A percentile compares a stretch with the other conserved stretches of the same genome.
phyloP scores from a whole-genome alignment of 1,140 invertebrate species.

The Drosophila subobscura region DNA sequence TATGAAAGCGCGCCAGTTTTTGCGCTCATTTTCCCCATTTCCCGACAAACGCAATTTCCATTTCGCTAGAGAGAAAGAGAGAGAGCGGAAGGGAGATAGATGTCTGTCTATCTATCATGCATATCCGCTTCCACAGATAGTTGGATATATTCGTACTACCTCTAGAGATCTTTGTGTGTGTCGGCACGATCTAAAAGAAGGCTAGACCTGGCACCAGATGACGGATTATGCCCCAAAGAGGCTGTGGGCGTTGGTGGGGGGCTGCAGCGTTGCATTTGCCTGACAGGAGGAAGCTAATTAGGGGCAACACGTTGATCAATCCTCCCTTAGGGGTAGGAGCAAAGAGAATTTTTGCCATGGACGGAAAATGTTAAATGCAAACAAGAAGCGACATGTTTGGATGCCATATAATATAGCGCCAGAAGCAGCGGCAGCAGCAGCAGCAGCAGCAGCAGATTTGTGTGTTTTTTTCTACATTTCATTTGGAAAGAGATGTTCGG shows the following conservation, averaged over 20 bases:
- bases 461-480: conserved; percentile 35
- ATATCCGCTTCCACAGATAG: conserved; percentile 67
- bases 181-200: conserved; percentile 68
- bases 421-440: background rate
- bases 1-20: conserved; percentile 61
- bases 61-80: conserved; percentile 3
- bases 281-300: conserved; percentile 76
- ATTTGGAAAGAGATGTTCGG: conserved; percentile 11
- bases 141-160: conserved; percentile 4
- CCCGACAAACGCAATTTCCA: conserved; percentile 61
- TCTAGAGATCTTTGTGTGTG: conserved; percentile 35
- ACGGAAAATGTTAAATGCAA: conserved; percentile 77
- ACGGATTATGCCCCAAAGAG: conserved; percentile 48
- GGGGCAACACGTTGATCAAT: conserved; percentile 66
- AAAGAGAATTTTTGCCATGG: conserved; percentile 50
- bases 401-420: conserved; percentile 21
- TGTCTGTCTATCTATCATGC: conserved; percentile 58
- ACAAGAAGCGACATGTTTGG: conserved; percentile 49
- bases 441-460: conserved; percentile 29
- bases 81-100: conserved; percentile 29
- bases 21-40: conserved; percentile 75
- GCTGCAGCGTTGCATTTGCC: conserved; percentile 12
- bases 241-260: conserved; percentile 10
- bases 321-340: background rate
- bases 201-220: conserved; percentile 44